Conservation (phyloP, 2,797 vertebrate species). For the Phaenicophaeus curvirostris region DNA sequence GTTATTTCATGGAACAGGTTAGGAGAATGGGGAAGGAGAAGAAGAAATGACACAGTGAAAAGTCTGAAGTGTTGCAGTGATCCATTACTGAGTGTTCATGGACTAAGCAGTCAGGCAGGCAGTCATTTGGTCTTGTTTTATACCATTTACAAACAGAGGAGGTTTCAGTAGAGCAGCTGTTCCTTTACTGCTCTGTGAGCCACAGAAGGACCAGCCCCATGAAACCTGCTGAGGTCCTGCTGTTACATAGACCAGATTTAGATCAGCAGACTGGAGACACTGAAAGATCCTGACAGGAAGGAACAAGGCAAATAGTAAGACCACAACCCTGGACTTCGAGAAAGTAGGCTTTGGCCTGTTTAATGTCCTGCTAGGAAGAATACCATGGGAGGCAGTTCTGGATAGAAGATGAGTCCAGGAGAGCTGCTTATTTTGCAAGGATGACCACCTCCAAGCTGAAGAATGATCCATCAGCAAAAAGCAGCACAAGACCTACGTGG, state of each 20-base stretch:
- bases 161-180: background rate
- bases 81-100: background rate
- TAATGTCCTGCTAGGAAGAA: background rate
- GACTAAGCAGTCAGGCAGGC: rapidly evolving
- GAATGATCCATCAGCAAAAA: background rate
- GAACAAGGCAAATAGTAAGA: background rate
- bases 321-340: background rate
- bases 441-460: background rate
- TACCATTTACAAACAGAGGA: background rate
- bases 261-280: background rate
- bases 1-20: background rate
- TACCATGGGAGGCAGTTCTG: background rate
- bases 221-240: background rate
- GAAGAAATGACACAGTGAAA: background rate
- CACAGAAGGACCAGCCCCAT: background rate
- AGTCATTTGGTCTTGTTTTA: background rate
- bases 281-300: background rate
- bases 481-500: background rate
- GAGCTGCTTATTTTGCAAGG: background rate
- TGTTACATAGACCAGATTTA: background rate
- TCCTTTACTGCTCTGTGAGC: background rate
- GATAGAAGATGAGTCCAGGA: background rate
- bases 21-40: background rate
- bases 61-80: background rate
- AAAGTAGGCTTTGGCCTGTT: background rate